Percentiles rank a stretch among this genome's conserved stretches.
Conservation (phyloP, 2,113 vertebrate species). For the Pteropus alecto region DNA sequence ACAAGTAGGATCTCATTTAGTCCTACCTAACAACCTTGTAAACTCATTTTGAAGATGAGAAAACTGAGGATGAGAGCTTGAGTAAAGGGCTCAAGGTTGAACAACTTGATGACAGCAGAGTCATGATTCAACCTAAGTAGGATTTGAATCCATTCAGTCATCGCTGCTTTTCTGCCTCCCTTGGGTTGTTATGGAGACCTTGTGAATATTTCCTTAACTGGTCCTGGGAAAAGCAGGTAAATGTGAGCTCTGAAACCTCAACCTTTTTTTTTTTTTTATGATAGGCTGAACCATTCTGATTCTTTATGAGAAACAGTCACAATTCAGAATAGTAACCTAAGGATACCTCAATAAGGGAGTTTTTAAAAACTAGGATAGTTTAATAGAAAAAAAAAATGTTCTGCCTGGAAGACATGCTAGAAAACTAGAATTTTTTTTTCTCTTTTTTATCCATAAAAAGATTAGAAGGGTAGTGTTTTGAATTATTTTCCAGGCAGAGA, state of each 20-base stretch:
- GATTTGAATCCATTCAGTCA: not conserved
- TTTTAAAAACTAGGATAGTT: not conserved
- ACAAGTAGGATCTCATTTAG: not conserved
- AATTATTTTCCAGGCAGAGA: conserved; percentile 6
- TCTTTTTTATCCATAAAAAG: not conserved
- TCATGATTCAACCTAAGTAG: not conserved
- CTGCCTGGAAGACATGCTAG: not conserved
- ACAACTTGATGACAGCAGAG: not conserved
- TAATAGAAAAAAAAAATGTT: not conserved
- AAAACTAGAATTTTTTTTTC: not conserved
- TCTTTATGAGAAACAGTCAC: not conserved
- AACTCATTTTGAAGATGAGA: not conserved
- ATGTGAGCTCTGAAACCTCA: not conserved
- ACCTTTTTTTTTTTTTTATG: not conserved
- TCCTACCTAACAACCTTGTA: not conserved
- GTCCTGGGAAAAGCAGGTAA: not conserved
- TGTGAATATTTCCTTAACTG: not conserved
- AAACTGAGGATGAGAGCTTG: not conserved
- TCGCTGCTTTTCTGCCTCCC: not conserved
- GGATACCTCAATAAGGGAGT: not conserved
- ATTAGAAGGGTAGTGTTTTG: not conserved
- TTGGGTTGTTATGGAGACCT: not conserved
- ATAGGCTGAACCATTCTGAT: not conserved
- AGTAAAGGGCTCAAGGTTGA: not conserved
- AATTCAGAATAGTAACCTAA: not conserved